Percentiles rank a stretch among this genome's conserved stretches.
Evolutionary conservation across 2,888 invertebrate species (phyloP).

Genomic region (Lumbricus terrestris): DNA sequence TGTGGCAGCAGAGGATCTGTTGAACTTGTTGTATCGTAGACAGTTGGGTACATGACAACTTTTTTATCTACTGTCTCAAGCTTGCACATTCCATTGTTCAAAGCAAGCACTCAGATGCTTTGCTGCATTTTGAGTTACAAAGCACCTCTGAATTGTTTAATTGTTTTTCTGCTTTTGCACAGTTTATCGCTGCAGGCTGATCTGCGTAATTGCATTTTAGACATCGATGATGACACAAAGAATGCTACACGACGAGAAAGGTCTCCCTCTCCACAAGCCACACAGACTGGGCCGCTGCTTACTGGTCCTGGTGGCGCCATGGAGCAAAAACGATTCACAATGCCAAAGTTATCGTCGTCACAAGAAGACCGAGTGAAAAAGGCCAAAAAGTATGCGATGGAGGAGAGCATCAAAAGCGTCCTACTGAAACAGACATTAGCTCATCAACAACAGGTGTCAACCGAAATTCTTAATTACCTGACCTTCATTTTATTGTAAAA

Average conservation of each 20-base stretch:
- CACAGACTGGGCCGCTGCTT: slow-evolving; percentile 35
- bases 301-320: slow-evolving; percentile 37
- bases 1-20: not conserved
- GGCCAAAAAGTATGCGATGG: slow-evolving; percentile 99
- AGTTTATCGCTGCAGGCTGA: not conserved
- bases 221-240: not conserved
- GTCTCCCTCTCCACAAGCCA: slow-evolving; percentile 14
- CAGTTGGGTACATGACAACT: not conserved
- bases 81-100: not conserved
- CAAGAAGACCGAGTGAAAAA: slow-evolving; percentile 87
- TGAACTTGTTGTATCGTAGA: not conserved
- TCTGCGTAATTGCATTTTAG: not conserved
- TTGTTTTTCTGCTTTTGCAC: not conserved
- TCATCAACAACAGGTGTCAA: not conserved
- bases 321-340: slow-evolving; percentile 69
- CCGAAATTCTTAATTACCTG: not conserved
- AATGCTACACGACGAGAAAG: not conserved
- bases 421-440: slow-evolving; percentile 92
- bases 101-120: not conserved
- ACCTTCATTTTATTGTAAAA: not conserved
- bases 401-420: slow-evolving; percentile 98
- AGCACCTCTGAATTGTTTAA: not conserved
- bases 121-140: not conserved
- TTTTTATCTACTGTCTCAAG: not conserved
- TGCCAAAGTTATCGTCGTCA: slow-evolving; percentile 81